Percentiles rank a stretch among this genome's conserved stretches.
Evolutionary conservation across 53 echinoderm and acorn worm genomes (phyloP).

Genomic region (Mesocentrotus franciscanus): DNA sequence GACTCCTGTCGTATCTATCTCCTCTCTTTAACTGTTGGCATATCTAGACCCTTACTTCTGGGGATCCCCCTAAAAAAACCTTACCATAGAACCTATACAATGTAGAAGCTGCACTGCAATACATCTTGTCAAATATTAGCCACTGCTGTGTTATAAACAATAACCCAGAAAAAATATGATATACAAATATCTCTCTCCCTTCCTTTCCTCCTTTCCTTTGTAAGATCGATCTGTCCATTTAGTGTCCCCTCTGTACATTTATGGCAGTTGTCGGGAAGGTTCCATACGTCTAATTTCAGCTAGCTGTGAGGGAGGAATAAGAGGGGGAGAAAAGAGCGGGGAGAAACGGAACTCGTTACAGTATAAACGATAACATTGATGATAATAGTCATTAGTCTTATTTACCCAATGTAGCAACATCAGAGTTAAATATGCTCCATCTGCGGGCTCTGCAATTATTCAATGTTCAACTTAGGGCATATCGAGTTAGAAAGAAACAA

Average conservation of each 20-base stretch:
- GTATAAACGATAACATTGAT: background rate
- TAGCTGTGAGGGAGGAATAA: conserved; percentile 1
- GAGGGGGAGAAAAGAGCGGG: background rate
- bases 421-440: too few relatives aligned
- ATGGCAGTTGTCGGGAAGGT: conserved; percentile 33
- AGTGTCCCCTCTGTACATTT: conserved; percentile 32
- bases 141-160: conserved; percentile 17
- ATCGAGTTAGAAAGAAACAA: background rate
- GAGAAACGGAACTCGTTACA: background rate
- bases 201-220: background rate
- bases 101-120: background rate
- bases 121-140: conserved; percentile 28
- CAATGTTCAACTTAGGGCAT: too few relatives aligned
- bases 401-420: too few relatives aligned
- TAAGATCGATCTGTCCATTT: conserved; percentile 31
- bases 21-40: background rate
- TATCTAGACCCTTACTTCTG: background rate
- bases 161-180: background rate
- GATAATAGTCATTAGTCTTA: too few relatives aligned
- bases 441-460: too few relatives aligned
- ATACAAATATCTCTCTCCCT: background rate
- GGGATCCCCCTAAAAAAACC: background rate
- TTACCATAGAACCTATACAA: background rate
- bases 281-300: background rate
- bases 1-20: background rate